Evolutionary conservation across 2,888 invertebrate species (phyloP), one percentile per base, ranked within the genome.

Genomic region (Cryptocephalus primarius): DNA sequence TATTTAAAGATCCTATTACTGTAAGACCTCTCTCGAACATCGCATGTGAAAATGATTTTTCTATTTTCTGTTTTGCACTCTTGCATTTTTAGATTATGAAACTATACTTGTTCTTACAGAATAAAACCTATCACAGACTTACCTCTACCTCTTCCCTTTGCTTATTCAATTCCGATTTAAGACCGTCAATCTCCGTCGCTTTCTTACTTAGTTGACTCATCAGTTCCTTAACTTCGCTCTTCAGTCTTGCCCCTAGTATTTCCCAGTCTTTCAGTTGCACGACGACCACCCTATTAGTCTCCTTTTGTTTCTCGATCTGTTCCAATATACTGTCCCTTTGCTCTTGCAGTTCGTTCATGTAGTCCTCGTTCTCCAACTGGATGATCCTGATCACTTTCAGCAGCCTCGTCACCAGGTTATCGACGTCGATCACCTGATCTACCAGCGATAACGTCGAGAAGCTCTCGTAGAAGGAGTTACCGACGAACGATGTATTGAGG

Each of bases 381-480:
- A 87, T 80, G 56, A 86, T 85, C 49, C 84, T 76, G 60, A 83
- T 70, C 11, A 83, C 81, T 68, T 83, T 83, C 45, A 86, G 71
- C 59, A 88, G 70, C 63, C 83, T 83, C 9, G 85, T 82, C 10
- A 88, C 78, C 38, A 84, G 72, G 66, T 82, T 82, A 70, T 88
- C 88, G 12, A 83, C 83, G 52, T 83, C 81, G 46, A 83, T 83
- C 11, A 83, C 82, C 72, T 84, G 83, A 66, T 84, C 83, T 14
- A 83, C 79, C 33, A 83, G 72, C 40, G 79, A 75, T 50, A 77
- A 75, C 4, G 76, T 74, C 8, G 77, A 72, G 57, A 76, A 75
- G 55, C 75, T 46, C 47, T 55, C 49, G 68, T 40, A 60, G 43
- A 65, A 58, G 44, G 68, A 61, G 45, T 64, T 62, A 49, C 62